Base-by-base conservation (phyloP, 2,113 vertebrate species). In the Geococcyx californianus region DNA sequence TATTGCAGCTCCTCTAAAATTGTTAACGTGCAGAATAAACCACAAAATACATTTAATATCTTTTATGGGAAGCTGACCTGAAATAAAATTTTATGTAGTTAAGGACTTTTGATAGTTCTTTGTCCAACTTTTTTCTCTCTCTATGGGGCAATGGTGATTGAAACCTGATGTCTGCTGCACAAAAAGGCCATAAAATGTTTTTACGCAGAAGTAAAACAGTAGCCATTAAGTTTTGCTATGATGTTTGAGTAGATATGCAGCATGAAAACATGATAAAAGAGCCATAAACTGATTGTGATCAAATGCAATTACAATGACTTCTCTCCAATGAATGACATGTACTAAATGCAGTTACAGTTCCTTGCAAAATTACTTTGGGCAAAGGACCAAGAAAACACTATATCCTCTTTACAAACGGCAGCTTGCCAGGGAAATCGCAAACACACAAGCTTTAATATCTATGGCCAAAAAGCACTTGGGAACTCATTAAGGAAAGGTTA, bases 161-260 rank as follows among this genome's bases (percentile, higher is more conserved):
- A 98, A 98, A 98, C 98, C 98, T 84, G 97, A 98, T 98, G 98
- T 97, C 95, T 96, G 93, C 94, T 95, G 91, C 87, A 96, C 92
- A 95, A 97, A 97, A 95, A 96, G 86, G 84, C 97, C 73, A 86
- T 98, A 98, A 98, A 98, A 97, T 90, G 91, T 97, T 98, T 88
- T 98, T 98, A 98, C 78, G 70, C 95, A 97, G 96, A 98, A 97
- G 97, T 98, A 98, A 98, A 98, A 98, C 97, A 98, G 98, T 98
- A 98, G 98, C 98, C 97, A 98, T 98, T 98, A 98, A 97, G 95
- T 97, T 98, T 94, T 97, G 96, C 97, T 98, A 97, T 97, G 96
- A 98, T 97, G 97, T 98, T 98, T 96, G 97, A 97, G 97, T 94
- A 97, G 97, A 98, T 97, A 97, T 97, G 95, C 96, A 97, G 95